These are phyloP conservation scores for Pachyuromys duprasi DNA, from an alignment of 2,797 vertebrate genomes.

Conservation along the genomic window DNA sequence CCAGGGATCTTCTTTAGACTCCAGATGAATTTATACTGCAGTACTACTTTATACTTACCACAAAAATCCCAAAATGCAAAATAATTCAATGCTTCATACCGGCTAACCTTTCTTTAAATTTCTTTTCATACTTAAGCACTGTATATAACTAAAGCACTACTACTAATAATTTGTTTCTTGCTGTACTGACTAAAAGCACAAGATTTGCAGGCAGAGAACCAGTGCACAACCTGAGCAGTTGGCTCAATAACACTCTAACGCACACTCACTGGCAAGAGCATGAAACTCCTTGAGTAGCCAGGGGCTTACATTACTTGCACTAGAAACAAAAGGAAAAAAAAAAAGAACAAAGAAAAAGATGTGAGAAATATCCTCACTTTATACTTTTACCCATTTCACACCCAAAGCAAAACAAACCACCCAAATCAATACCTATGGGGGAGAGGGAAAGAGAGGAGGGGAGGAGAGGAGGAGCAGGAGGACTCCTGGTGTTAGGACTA, in stretches of 20 bases:
- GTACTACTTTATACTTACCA: slow-evolving; percentile 12
- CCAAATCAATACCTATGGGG: not conserved
- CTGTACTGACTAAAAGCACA: not conserved
- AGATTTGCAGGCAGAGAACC: not conserved
- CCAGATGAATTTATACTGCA: not conserved
- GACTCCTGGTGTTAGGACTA: slow-evolving; percentile 65
- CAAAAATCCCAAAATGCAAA: not conserved
- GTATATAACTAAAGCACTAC: not conserved
- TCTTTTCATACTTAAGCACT: slow-evolving; percentile 22
- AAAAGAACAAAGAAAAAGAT: slow-evolving; percentile 25
- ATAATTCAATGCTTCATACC: not conserved
- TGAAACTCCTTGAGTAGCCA: not conserved
- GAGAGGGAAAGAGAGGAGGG: not conserved
- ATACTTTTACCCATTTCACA: not conserved
- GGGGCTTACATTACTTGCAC: not conserved
- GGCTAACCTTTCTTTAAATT: slow-evolving; percentile 1
- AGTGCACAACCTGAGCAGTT: not conserved
- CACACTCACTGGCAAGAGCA: not conserved
- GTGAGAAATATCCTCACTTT: not conserved
- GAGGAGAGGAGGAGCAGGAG: slow-evolving; percentile 18
- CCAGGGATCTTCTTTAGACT: not conserved
- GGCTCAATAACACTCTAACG: no score
- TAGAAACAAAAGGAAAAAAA: slow-evolving; percentile 37
- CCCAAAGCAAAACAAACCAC: not conserved
- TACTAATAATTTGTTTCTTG: not conserved